phyloP scores from a whole-genome alignment of 2,888 invertebrate species.

The Abscondita cerata region DNA sequence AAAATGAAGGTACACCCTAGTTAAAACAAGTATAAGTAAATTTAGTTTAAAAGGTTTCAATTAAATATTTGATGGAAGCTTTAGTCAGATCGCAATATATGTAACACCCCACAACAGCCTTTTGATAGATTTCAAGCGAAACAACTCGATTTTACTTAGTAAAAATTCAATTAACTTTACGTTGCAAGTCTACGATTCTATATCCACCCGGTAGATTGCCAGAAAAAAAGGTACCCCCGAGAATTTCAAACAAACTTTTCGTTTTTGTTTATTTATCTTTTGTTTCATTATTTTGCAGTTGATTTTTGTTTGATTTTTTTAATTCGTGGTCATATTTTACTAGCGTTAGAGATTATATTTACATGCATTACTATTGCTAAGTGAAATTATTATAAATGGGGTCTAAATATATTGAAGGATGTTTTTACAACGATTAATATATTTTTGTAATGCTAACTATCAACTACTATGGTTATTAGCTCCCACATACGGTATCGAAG shows the following conservation, averaged over 20 bases:
- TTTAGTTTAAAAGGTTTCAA: background rate
- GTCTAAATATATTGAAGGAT: no score
- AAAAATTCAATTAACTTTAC: constrained; percentile 36
- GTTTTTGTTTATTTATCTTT: constrained; percentile 19
- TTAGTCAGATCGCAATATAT: constrained; percentile 7
- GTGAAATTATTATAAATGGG: no score
- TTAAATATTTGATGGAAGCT: background rate
- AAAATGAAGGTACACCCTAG: no score
- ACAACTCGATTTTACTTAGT: constrained; percentile 35
- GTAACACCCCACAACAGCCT: constrained; percentile 5
- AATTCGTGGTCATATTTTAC: no score
- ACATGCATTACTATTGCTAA: no score
- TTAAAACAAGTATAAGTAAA: no score
- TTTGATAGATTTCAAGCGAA: constrained; percentile 32
- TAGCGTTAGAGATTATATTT: no score
- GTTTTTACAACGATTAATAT: no score
- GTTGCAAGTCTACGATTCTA: constrained; percentile 28
- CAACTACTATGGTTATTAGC: no score
- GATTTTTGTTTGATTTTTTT: constrained; percentile 15
- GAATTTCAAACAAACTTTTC: constrained; percentile 23
- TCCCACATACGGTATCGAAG: no score
- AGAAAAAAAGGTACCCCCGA: constrained; percentile 24
- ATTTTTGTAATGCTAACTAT: no score
- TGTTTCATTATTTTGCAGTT: constrained; percentile 14
- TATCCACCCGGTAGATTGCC: constrained; percentile 28